Conservation (phyloP, 1,140 invertebrate species). For the Drosophila rhopaloa region DNA sequence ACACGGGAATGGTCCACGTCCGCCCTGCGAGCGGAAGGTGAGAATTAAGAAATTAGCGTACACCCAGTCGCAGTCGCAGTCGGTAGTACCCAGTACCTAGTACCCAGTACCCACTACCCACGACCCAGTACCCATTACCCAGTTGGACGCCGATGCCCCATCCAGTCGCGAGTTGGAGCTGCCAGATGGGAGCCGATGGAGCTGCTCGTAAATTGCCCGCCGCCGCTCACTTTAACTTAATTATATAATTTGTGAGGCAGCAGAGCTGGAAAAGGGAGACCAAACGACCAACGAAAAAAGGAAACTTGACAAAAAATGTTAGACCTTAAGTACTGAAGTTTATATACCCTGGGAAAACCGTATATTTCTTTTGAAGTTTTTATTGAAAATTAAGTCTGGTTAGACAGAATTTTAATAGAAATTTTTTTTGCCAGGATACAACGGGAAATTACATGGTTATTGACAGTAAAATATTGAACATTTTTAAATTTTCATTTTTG, state of each 20-base stretch:
- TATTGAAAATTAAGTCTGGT: too few relatives aligned
- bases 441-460: too few relatives aligned
- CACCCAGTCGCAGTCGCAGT: slow-evolving; percentile 24
- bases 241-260: slow-evolving; percentile 74
- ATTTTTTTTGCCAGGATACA: too few relatives aligned
- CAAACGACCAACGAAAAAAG: slow-evolving; percentile 19
- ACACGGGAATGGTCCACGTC: slow-evolving; percentile 62
- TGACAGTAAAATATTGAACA: too few relatives aligned
- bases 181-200: slow-evolving; percentile 42
- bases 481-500: too few relatives aligned
- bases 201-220: slow-evolving; percentile 57
- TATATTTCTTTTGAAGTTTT: too few relatives aligned
- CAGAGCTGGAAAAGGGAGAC: slow-evolving; percentile 35
- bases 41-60: slow-evolving; percentile 83
- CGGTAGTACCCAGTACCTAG: slow-evolving; percentile 15
- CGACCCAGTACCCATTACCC: slow-evolving; percentile 4
- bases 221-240: slow-evolving; percentile 79
- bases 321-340: background rate
- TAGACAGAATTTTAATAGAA: too few relatives aligned
- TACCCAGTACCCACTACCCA: slow-evolving; percentile 2
- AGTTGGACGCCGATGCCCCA: slow-evolving; percentile 14
- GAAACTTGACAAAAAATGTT: slow-evolving; percentile 13
- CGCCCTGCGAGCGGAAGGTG: slow-evolving; percentile 79
- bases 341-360: slow-evolving; percentile 13
- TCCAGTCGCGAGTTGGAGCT: slow-evolving; percentile 35